Evolutionary conservation across 2,797 vertebrate species (phyloP).

Genomic region (Neostethus bicornis): DNA sequence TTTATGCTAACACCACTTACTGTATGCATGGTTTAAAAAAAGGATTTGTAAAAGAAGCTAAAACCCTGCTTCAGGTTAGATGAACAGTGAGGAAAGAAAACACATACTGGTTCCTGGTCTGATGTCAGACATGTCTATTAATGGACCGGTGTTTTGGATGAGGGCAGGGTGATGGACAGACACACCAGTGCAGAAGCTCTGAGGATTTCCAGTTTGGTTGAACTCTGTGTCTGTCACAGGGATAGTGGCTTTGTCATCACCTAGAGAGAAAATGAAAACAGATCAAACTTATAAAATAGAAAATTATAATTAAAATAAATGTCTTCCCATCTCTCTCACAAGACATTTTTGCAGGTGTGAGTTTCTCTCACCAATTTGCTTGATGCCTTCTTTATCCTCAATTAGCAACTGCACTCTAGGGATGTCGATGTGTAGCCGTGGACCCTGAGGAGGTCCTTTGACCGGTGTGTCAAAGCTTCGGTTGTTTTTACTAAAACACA

Average conservation of each 20-base stretch:
- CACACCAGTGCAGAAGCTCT: conserved; percentile 98
- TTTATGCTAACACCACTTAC: conserved; percentile 8
- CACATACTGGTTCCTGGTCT: conserved; percentile 96
- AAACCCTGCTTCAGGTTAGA: conserved; percentile 10
- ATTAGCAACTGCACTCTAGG: conserved; percentile 97
- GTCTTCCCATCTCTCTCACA: no score
- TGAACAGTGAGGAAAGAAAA: conserved; percentile 16
- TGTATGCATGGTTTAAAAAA: conserved; percentile 8
- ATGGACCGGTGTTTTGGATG: conserved; percentile 96
- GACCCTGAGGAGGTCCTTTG: conserved; percentile 97
- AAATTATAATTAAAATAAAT: no score
- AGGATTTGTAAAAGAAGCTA: conserved; percentile 6
- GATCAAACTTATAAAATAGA: background rate
- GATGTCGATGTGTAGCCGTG: conserved; percentile 96
- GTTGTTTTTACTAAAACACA: conserved; percentile 93
- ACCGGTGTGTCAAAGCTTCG: conserved; percentile 98
- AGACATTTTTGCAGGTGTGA: no score
- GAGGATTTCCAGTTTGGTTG: conserved; percentile 95
- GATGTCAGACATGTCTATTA: conserved; percentile 99
- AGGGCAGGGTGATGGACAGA: conserved; percentile 96
- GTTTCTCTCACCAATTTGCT: conserved; percentile 92
- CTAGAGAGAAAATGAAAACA: conserved; percentile 63
- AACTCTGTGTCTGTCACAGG: conserved; percentile 97
- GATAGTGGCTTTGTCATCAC: conserved; percentile 97
- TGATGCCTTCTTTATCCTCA: conserved; percentile 99